A percentile compares a stretch with the other conserved stretches of the same genome.
Conservation (phyloP, 2,113 vertebrate species). For the Gallinago jamesoni region DNA sequence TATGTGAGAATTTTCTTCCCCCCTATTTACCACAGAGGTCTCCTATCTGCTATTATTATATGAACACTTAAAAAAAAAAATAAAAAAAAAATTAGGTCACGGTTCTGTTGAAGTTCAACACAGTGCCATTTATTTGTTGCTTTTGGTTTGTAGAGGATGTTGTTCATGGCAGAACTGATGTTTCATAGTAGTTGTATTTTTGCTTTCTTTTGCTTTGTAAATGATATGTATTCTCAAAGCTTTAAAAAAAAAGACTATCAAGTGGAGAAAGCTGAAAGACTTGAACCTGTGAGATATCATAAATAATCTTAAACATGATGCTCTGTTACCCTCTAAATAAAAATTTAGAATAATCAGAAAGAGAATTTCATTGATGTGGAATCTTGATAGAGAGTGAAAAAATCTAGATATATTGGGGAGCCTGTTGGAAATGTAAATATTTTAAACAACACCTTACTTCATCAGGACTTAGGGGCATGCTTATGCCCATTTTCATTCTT, state of each 20-base stretch:
- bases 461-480: background rate
- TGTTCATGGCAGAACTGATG: background rate
- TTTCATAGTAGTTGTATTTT: background rate
- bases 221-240: background rate
- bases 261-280: background rate
- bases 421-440: background rate
- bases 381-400: background rate
- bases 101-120: background rate
- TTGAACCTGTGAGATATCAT: background rate
- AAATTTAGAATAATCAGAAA: background rate
- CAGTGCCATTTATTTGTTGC: background rate
- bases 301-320: background rate
- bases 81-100: background rate
- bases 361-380: background rate
- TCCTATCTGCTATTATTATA: background rate
- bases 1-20: background rate
- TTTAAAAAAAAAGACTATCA: background rate
- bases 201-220: background rate
- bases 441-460: background rate
- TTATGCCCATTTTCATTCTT: background rate
- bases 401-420: background rate
- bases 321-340: background rate
- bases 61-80: background rate
- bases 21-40: background rate
- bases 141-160: background rate